These are phyloP conservation scores for Chondrilla cf. caribensis DNA, from an alignment of 37 sponge, comb jelly and placozoan species.

Conservation along the genomic window DNA sequence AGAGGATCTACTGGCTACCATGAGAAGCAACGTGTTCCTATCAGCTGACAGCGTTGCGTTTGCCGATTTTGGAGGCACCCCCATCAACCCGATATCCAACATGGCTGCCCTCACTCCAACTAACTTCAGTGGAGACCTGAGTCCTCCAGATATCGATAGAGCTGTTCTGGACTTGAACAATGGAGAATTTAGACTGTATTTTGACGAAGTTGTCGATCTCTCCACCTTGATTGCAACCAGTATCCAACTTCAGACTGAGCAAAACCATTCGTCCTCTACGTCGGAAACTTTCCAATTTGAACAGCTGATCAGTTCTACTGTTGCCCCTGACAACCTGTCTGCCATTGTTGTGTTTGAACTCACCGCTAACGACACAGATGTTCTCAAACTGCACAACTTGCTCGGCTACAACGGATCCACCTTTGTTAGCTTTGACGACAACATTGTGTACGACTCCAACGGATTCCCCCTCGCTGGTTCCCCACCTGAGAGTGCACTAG, in stretches of 20 bases:
- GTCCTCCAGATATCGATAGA: conserved; percentile 43
- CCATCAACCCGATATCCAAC: conserved; percentile 54
- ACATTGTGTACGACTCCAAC: conserved; percentile 59
- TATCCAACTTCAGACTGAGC: conserved; percentile 53
- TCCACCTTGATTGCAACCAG: conserved; percentile 46
- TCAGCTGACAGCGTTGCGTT: conserved; percentile 41
- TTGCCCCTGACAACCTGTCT: conserved; percentile 44
- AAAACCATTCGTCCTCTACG: not conserved
- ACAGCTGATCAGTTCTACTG: conserved; percentile 20
- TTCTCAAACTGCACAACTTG: conserved; percentile 48
- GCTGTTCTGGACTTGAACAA: conserved; percentile 64
- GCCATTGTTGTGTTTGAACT: conserved; percentile 34
- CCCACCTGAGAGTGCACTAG: conserved; percentile 46
- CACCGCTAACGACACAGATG: conserved; percentile 41
- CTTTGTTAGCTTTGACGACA: conserved; percentile 42
- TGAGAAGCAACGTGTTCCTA: conserved; percentile 42
- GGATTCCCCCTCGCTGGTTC: conserved; percentile 51
- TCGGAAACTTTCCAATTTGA: conserved; percentile 31
- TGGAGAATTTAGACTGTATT: conserved; percentile 51
- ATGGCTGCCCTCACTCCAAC: conserved; percentile 63
- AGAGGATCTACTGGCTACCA: conserved; percentile 63
- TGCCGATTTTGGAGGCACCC: conserved; percentile 78
- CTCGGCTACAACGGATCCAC: conserved; percentile 48
- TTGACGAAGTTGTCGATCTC: conserved; percentile 67
- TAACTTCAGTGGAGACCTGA: conserved; percentile 50